A percentile compares a stretch with the other conserved stretches of the same genome.
phyloP scores from a whole-genome alignment of 2,797 vertebrate genomes.

The Xyrichtys novacula region DNA sequence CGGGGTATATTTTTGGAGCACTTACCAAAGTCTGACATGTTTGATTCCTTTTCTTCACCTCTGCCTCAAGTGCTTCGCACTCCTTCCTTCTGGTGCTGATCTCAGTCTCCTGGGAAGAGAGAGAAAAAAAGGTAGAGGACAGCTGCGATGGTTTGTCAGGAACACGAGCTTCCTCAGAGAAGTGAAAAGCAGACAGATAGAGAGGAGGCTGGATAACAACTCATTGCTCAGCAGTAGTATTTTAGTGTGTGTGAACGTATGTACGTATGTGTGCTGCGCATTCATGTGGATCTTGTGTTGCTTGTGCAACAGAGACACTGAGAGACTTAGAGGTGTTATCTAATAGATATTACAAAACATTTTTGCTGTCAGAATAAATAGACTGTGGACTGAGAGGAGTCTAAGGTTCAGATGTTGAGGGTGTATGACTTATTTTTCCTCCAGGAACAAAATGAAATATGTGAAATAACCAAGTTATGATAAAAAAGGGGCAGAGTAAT shows the following conservation, averaged over 20 bases:
- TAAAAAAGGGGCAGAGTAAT: no score
- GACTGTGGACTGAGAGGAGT: slow-evolving; percentile 23
- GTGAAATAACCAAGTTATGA: not conserved
- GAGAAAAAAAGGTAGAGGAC: slow-evolving; percentile 49
- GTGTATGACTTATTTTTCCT: slow-evolving; percentile 2
- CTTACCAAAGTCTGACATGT: slow-evolving; percentile 91
- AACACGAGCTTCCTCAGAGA: slow-evolving; percentile 54
- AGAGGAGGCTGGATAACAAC: slow-evolving; percentile 14
- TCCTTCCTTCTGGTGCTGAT: slow-evolving; percentile 84
- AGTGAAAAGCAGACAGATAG: slow-evolving; percentile 15
- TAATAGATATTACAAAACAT: slow-evolving; percentile 32
- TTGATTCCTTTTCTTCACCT: slow-evolving; percentile 88
- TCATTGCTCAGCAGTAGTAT: slow-evolving; percentile 39
- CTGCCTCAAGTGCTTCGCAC: slow-evolving; percentile 82
- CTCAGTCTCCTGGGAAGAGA: slow-evolving; percentile 83
- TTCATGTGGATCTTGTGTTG: slow-evolving; percentile 1
- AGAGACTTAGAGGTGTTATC: slow-evolving; percentile 35
- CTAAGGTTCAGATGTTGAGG: slow-evolving; percentile 17
- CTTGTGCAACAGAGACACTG: slow-evolving; percentile 19
- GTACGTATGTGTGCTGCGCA: no score
- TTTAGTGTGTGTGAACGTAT: slow-evolving; percentile 14
- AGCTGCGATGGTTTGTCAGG: slow-evolving; percentile 61
- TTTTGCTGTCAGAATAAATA: slow-evolving; percentile 22
- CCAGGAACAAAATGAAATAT: not conserved
- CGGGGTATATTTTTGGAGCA: slow-evolving; percentile 75